Evolutionary conservation across 2,113 vertebrate genomes (phyloP), one percentile per base, ranked within the genome.

Genomic region (Peromyscus californicus): DNA sequence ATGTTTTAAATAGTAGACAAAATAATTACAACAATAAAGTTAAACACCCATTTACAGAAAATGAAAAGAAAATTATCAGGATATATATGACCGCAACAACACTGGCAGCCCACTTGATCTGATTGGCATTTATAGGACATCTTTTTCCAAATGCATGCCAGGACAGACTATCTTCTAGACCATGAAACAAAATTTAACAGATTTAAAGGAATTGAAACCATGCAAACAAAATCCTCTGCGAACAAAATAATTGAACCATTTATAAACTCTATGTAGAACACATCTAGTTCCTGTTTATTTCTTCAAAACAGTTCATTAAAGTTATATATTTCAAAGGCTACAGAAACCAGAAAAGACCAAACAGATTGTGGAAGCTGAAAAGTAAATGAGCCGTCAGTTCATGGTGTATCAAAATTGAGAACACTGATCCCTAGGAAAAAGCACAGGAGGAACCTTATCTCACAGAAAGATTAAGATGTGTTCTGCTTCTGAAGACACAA

Each of bases 121-220:
- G 31, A 78, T 63, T 90, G 54, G 74, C 31, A 63, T 63, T 78
- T 63, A 76, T 45, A 90, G 59, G 59, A 79, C 59, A 33, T 33
- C 51, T 59, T 33, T 76, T 76, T 78, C 45, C 88, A 79, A 90
- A 78, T 65, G 31, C 42, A 65, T 61, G 31, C 89, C 89, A 61
- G n/a, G 54, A 90, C 17, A 90, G 10, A 76, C 57, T 57, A 48
- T 63, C 16, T 45, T 76, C 39, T 45, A 12, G 29, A 75, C 29
- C 19, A 48, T 65, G 82, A 89, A 74, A 79, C 15, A 92, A 75
- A 94, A 33, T 36, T 42, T 82, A 88, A 65, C 54, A 88, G 31
- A 86, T 82, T 75, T 76, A 36, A 95, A 89, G 91, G 9, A 59
- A 86, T 26, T 93, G 59, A 92, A 95, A 95, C 85, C 16, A 90